Evolutionary conservation across 1,140 invertebrate species (phyloP).

Genomic region (Trichonephila clavipes): DNA sequence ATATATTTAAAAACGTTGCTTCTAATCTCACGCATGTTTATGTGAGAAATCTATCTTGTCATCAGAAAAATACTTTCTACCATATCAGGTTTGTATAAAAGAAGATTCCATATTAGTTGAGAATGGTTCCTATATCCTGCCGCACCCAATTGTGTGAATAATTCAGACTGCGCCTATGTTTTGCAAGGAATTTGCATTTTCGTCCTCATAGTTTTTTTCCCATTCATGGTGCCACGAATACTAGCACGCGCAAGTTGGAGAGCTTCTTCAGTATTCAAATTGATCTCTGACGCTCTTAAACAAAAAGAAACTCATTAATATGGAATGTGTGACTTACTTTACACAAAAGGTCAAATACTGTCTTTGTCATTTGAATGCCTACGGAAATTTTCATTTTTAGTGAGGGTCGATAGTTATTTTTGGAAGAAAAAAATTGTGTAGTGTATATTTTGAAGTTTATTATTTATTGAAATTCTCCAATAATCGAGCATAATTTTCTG

Average conservation of each 20-base stretch:
- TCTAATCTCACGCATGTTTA: not conserved
- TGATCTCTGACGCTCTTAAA: not conserved
- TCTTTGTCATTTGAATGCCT: not conserved
- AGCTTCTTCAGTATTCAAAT: not conserved
- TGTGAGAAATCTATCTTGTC: not conserved
- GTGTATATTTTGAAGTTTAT: not conserved
- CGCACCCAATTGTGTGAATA: not conserved
- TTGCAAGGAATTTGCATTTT: not conserved
- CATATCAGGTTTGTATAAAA: not conserved
- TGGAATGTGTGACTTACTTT: not conserved
- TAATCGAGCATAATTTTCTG: no score
- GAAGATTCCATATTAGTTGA: not conserved
- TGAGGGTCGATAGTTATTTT: not conserved
- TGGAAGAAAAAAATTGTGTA: not conserved
- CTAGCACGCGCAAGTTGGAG: not conserved
- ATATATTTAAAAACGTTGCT: no score
- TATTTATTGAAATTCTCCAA: not conserved
- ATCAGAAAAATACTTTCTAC: not conserved
- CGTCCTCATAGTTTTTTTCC: not conserved
- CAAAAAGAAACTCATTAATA: constrained; percentile 1
- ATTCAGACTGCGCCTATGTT: not conserved
- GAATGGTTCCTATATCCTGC: not conserved
- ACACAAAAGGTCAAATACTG: not conserved
- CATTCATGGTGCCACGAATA: not conserved
- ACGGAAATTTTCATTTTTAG: not conserved